Conservation (phyloP, 2,797 vertebrate species). For the Gymnoscopelus microlampas region DNA sequence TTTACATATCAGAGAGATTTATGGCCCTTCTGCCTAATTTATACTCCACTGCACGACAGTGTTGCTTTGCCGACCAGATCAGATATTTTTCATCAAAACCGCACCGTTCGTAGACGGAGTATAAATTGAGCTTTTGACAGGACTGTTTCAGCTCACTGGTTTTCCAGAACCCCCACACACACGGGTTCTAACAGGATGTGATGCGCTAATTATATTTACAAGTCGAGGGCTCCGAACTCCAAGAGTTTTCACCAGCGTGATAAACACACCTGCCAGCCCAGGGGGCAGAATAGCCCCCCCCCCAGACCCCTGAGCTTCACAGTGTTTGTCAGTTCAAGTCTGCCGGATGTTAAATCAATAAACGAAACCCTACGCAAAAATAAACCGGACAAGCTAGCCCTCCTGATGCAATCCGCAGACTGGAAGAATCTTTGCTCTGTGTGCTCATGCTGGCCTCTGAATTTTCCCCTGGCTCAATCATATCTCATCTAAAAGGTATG, state of each 20-base stretch:
- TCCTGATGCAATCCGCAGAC: conserved; percentile 60
- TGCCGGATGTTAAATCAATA: conserved; percentile 76
- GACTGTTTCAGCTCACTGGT: conserved; percentile 53
- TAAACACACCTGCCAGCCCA: conserved; percentile 82
- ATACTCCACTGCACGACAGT: too few species aligned
- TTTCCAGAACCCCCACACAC: conserved; percentile 19
- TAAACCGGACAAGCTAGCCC: conserved; percentile 18
- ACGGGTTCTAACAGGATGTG: conserved; percentile 66
- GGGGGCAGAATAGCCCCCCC: conserved; percentile 52
- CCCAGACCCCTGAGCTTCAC: conserved; percentile 22
- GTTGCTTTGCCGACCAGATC: too few species aligned
- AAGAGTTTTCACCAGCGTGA: conserved; percentile 55
- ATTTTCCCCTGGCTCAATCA: conserved; percentile 48
- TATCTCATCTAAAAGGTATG: conserved; percentile 65
- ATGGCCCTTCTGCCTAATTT: conserved; percentile 1
- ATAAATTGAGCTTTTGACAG: conserved; percentile 4
- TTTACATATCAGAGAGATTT: conserved; percentile 15
- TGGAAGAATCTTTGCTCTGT: conserved; percentile 52
- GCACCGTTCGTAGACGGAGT: too few species aligned
- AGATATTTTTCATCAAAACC: too few species aligned
- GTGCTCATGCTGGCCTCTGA: conserved; percentile 44
- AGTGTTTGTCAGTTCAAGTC: conserved; percentile 66
- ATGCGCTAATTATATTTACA: conserved; percentile 78
- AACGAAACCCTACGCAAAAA: conserved; percentile 60
- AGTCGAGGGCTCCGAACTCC: conserved; percentile 53